These are phyloP conservation scores for Nannoperca obscura DNA, from an alignment of 2,797 vertebrate species.

Conservation along the genomic window DNA sequence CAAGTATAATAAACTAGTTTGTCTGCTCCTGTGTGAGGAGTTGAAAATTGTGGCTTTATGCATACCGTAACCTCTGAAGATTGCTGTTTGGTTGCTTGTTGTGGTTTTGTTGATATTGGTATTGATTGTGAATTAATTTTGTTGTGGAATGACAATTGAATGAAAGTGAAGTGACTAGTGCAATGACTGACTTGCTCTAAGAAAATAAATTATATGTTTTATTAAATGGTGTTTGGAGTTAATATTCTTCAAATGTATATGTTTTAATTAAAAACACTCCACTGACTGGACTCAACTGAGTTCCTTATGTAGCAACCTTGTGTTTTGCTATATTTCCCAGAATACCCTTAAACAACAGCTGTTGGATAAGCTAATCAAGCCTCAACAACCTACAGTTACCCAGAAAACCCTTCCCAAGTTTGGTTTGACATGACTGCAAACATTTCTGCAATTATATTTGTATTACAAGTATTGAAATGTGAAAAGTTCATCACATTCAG, in stretches of 20 bases:
- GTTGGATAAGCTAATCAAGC: no score
- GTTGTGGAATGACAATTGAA: constrained; percentile 49
- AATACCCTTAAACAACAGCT: background rate
- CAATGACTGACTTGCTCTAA: constrained; percentile 58
- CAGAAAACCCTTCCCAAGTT: background rate
- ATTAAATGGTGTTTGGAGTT: constrained; percentile 48
- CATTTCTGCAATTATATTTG: no score
- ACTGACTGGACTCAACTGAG: background rate
- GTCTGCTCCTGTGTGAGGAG: constrained; percentile 28
- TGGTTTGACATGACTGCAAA: no score
- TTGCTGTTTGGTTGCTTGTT: constrained; percentile 23
- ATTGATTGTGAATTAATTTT: constrained; percentile 54
- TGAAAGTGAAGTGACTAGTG: constrained; percentile 63
- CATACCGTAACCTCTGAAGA: constrained; percentile 32
- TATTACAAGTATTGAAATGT: no score
- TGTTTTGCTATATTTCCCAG: background rate
- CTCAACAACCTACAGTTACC: background rate
- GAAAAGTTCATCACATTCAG: no score
- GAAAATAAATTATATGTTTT: constrained; percentile 74
- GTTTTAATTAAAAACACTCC: background rate
- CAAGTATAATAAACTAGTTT: constrained; percentile 47
- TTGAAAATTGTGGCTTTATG: constrained; percentile 11
- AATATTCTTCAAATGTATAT: background rate
- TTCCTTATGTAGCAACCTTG: background rate
- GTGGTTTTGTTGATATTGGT: constrained; percentile 51